Evolutionary conservation across 2,888 invertebrate genomes (phyloP).

Genomic region (Dioctria linearis): DNA sequence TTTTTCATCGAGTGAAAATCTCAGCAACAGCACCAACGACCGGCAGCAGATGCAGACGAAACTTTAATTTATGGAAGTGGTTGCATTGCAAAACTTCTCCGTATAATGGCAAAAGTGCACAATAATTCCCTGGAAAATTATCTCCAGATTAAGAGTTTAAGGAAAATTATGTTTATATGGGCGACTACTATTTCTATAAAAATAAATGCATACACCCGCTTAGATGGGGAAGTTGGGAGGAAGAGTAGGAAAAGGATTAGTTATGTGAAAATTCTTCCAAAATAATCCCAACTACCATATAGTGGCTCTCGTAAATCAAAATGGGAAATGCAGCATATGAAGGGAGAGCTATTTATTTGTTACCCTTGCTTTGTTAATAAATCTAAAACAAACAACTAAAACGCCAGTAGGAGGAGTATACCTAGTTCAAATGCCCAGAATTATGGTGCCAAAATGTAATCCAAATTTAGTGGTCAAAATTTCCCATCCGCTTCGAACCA

Average conservation of each 20-base stretch:
- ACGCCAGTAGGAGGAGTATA: too few relatives aligned
- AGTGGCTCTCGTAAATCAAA: slow-evolving; percentile 8
- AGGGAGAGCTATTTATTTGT: slow-evolving; percentile 31
- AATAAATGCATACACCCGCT: too few relatives aligned
- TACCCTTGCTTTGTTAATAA: slow-evolving; percentile 29
- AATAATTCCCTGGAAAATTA: not conserved
- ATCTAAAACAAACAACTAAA: not conserved
- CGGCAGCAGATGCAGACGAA: not conserved
- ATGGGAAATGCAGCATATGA: slow-evolving; percentile 1
- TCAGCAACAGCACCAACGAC: not conserved
- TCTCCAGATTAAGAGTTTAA: slow-evolving; percentile 11
- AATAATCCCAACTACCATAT: not conserved
- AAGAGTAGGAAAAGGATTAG: too few relatives aligned
- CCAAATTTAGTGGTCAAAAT: not conserved
- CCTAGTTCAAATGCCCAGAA: not conserved
- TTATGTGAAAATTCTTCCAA: not conserved
- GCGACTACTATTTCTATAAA: not conserved
- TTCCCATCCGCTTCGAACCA: not conserved
- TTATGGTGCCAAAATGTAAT: not conserved
- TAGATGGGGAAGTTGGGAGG: too few relatives aligned
- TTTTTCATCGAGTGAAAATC: slow-evolving; percentile 35
- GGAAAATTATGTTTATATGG: not conserved
- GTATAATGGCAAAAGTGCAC: slow-evolving; percentile 21
- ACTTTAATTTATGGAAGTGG: slow-evolving; percentile 4
- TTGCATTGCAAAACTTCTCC: not conserved